Base-by-base conservation (phyloP, 1,140 invertebrate genomes). In the Philaenus spumarius region DNA sequence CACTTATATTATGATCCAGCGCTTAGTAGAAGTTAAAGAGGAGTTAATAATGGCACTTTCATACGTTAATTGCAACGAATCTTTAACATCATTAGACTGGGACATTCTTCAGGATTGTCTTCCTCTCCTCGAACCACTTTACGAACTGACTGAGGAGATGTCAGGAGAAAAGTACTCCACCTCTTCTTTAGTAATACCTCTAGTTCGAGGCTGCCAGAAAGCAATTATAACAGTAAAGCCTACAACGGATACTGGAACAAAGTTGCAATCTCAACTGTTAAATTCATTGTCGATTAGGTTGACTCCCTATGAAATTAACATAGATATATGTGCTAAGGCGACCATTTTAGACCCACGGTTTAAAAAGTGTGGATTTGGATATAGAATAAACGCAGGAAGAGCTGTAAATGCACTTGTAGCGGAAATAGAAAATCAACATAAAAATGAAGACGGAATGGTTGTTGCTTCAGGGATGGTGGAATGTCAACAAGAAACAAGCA, bases 141-240 rank as follows among this genome's bases (percentile, higher is more conserved):
- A 39, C 2, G 24, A 42, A 22, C 15, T 56, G 11, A 56, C 54
- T 7, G 40, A 30, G 17, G 54, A 56, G 35, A 30, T 46, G 9
- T 46, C 42, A 11, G 51, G 51, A n/a, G 51, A 53, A 37, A n/a
- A 46, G 15, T 30, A 56, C 20, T 39, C 30, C 20, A 56, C 54
- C 5, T 42, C 40, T 12, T 56, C 54, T 24, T 5, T 40, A 9
- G 23, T 56, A 7, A 56, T 56, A 5, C 40, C 54, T 2, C 17
- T 56, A 26, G 15, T 56, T 12, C 6, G 54, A 46, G 54, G 54
- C 6, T 43, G 37, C 19, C 54, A 46, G 46, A 45, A 20, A 45
- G 54, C 22, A 7, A 12, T 56, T 6, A 24, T n/a, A 11, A 20
- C 5, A n/a, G 20, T 7, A 3, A 17, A 2, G 11, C 54, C 40